Percentiles rank a stretch among this genome's conserved stretches.
Evolutionary conservation across 2,797 vertebrate species (phyloP).

Genomic region (Helicolenus hilgendorfi): DNA sequence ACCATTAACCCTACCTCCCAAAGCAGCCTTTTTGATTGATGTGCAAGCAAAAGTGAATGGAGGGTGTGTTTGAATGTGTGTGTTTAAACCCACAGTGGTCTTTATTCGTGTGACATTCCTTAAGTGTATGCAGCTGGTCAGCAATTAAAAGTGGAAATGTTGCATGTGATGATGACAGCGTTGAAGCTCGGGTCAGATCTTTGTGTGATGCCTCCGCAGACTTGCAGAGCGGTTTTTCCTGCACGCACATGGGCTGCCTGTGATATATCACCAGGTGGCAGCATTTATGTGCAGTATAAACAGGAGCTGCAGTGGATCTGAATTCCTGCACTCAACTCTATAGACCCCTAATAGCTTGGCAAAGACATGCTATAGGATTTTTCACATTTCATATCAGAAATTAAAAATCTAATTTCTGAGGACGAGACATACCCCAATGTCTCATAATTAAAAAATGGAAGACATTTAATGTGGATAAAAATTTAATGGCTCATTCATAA

Average conservation of each 20-base stretch:
- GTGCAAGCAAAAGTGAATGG: conserved; percentile 74
- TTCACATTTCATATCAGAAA: conserved; percentile 60
- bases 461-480: conserved; percentile 93
- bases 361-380: conserved; percentile 2
- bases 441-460: conserved; percentile 93
- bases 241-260: conserved; percentile 51
- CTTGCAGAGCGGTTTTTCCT: conserved; percentile 44
- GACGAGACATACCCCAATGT: conserved; percentile 77
- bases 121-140: conserved; percentile 71
- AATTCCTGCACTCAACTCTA: conserved; percentile 54
- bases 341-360: neutral
- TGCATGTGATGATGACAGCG: conserved; percentile 56
- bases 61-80: conserved; percentile 15
- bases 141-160: conserved; percentile 68
- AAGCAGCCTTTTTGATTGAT: conserved; percentile 89
- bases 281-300: conserved; percentile 85
- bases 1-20: conserved; percentile 89
- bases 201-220: conserved; percentile 27
- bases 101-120: conserved; percentile 78
- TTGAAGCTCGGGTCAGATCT: conserved; percentile 22
- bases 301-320: conserved; percentile 35
- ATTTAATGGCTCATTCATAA: conserved; percentile 93
- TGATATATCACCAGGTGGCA: conserved; percentile 89
- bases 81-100: conserved; percentile 47
- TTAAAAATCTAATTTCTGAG: conserved; percentile 77